These are phyloP conservation scores for Neelides folsomi DNA, from an alignment of 2,888 invertebrate species.

Conservation along the genomic window DNA sequence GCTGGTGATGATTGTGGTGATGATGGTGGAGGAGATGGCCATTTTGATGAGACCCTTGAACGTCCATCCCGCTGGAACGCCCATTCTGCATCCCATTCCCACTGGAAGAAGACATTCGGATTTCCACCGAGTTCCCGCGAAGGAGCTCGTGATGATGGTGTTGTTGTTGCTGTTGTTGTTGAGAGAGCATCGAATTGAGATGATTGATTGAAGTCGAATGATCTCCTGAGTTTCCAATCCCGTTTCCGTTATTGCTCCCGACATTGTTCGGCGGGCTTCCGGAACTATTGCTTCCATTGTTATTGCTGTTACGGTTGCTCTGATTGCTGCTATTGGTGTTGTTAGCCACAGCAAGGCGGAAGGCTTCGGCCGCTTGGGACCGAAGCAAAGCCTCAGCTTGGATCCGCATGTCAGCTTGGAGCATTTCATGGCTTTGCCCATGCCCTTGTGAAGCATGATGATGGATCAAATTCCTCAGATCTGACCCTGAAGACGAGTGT, in stretches of 20 bases:
- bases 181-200: slow-evolving; percentile 28
- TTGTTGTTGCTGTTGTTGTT: slow-evolving; percentile 32
- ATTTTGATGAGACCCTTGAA: slow-evolving; percentile 17
- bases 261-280: slow-evolving; percentile 8
- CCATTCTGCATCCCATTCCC: slow-evolving; percentile 14
- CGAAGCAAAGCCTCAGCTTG: slow-evolving; percentile 46
- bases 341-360: slow-evolving; percentile 65
- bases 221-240: slow-evolving; percentile 10
- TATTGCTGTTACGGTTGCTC: slow-evolving; percentile 15
- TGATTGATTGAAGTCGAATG: slow-evolving; percentile 8
- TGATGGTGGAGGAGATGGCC: slow-evolving; percentile 25
- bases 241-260: slow-evolving; percentile 20
- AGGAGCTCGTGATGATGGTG: slow-evolving; percentile 17
- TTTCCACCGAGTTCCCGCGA: slow-evolving; percentile 20
- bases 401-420: slow-evolving; percentile 51
- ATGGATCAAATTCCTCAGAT: slow-evolving; percentile 29
- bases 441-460: slow-evolving; percentile 20
- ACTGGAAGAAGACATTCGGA: slow-evolving; percentile 10
- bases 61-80: slow-evolving; percentile 15
- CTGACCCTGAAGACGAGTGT: slow-evolving; percentile 9
- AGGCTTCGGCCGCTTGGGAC: slow-evolving; percentile 72
- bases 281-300: slow-evolving; percentile 6
- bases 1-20: slow-evolving; percentile 29
- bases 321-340: slow-evolving; percentile 36
- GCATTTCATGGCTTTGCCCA: slow-evolving; percentile 49